These are phyloP conservation scores for Zoanthus solanderi DNA, from an alignment of 92 coral and sea anemone genomes.

Conservation along the genomic window DNA sequence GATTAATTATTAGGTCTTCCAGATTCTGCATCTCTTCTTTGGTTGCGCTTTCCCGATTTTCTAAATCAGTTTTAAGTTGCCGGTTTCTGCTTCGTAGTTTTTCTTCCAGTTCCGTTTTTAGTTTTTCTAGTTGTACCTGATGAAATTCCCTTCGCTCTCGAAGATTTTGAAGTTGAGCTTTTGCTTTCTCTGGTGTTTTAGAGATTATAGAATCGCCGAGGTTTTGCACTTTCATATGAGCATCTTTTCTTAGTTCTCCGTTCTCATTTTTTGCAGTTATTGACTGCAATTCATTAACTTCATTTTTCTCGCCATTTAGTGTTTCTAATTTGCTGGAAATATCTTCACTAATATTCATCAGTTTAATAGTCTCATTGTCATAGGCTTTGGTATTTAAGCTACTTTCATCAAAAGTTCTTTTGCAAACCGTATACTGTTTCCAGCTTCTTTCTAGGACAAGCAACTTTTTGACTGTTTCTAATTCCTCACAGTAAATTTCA, in stretches of 20 bases:
- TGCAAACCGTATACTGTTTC: slow-evolving; percentile 47
- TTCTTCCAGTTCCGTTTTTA: slow-evolving; percentile 17
- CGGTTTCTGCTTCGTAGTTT: not conserved
- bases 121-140: not conserved
- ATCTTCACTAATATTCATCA: slow-evolving; percentile 54
- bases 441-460: slow-evolving; percentile 78
- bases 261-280: not conserved
- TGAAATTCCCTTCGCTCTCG: not conserved
- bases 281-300: slow-evolving; percentile 40
- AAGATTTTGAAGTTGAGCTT: not conserved
- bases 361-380: slow-evolving; percentile 11
- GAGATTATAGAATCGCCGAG: not conserved
- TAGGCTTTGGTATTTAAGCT: slow-evolving; percentile 17
- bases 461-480: slow-evolving; percentile 74
- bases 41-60: not conserved
- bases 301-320: slow-evolving; percentile 49
- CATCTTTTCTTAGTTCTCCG: not conserved
- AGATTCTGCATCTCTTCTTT: not conserved
- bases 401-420: not conserved
- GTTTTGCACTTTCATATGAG: not conserved
- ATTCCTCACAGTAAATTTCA: slow-evolving; percentile 67
- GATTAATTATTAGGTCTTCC: not conserved
- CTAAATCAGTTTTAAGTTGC: slow-evolving; percentile 5
- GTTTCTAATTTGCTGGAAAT: slow-evolving; percentile 60
- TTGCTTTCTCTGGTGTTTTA: not conserved